A percentile compares a stretch with the other conserved stretches of the same genome.
Evolutionary conservation across 2,797 vertebrate genomes (phyloP).

Genomic region (Channallabes apus): DNA sequence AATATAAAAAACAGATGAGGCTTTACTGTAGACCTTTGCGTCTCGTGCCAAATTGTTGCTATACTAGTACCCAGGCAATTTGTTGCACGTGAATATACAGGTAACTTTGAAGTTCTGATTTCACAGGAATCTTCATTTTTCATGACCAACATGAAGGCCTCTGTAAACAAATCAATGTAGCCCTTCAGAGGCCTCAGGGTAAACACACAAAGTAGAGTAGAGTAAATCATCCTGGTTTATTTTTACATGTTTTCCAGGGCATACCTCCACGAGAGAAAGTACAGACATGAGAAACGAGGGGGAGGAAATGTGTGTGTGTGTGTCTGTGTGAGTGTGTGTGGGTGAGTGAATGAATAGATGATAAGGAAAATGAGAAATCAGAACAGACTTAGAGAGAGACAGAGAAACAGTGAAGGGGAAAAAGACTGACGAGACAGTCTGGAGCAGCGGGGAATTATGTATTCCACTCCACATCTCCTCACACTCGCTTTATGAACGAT

Average conservation of each 20-base stretch:
- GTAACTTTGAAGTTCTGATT: slow-evolving; percentile 44
- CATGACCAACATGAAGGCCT: slow-evolving; percentile 41
- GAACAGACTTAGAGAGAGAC: slow-evolving; percentile 9
- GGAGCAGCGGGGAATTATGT: slow-evolving; percentile 59
- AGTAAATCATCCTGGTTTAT: slow-evolving; percentile 50
- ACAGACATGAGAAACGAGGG: slow-evolving; percentile 7
- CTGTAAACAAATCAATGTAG: slow-evolving; percentile 54
- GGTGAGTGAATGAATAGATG: slow-evolving; percentile 31
- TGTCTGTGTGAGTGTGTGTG: slow-evolving; percentile 4
- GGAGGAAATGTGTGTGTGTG: not conserved
- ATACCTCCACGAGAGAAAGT: slow-evolving; percentile 22
- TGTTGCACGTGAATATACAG: slow-evolving; percentile 35
- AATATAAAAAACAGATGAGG: slow-evolving; percentile 42
- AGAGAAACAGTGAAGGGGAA: slow-evolving; percentile 19
- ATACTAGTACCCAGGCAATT: slow-evolving; percentile 4
- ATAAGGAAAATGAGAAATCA: slow-evolving; percentile 25
- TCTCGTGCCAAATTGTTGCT: slow-evolving; percentile 31
- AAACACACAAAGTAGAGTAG: slow-evolving; percentile 45
- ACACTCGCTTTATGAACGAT: slow-evolving; percentile 58
- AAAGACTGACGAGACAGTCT: slow-evolving; percentile 13
- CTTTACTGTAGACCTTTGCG: slow-evolving; percentile 17
- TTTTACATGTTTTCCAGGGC: slow-evolving; percentile 46
- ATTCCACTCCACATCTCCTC: slow-evolving; percentile 61
- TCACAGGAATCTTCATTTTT: slow-evolving; percentile 44
- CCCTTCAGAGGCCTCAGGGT: slow-evolving; percentile 38